These are phyloP conservation scores for Solea solea DNA, from an alignment of 2,113 vertebrate genomes.

Conservation along the genomic window DNA sequence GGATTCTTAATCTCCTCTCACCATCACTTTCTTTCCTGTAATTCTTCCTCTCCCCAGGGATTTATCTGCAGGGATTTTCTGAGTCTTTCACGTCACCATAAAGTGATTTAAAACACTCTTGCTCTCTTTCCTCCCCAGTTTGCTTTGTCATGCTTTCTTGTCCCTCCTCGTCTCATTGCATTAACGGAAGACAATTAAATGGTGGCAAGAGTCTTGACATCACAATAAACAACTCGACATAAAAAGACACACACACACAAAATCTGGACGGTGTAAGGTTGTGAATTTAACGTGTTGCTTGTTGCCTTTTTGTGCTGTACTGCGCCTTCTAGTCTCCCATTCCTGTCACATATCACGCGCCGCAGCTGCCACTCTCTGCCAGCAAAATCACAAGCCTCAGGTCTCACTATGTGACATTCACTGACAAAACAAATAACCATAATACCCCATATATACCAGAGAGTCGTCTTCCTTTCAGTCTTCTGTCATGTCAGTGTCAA, in stretches of 20 bases:
- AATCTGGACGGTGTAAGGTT: neutral
- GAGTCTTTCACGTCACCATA: constrained; percentile 30
- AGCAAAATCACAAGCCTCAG: constrained; percentile 13
- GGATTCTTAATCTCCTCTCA: constrained; percentile 13
- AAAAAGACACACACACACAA: neutral
- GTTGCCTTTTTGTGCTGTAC: too few species aligned
- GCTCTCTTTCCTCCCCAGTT: constrained; percentile 17
- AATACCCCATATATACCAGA: too few species aligned
- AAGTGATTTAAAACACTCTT: constrained; percentile 36
- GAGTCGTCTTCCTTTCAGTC: too few species aligned
- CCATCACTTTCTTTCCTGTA: constrained; percentile 35
- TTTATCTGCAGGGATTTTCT: constrained; percentile 28
- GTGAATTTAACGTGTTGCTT: neutral
- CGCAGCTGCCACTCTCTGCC: neutral
- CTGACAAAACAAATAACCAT: neutral
- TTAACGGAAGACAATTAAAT: constrained; percentile 23
- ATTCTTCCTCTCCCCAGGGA: constrained; percentile 3
- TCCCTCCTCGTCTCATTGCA: neutral
- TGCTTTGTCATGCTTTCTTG: constrained; percentile 5
- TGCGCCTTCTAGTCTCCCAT: too few species aligned
- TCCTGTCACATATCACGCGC: neutral
- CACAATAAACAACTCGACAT: neutral
- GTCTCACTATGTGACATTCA: neutral
- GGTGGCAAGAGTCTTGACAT: constrained; percentile 7
- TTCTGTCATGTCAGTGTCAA: too few species aligned